These are phyloP conservation scores for Caenorhabditis drosophilae DNA, from an alignment of 2,888 invertebrate genomes.

Conservation along the genomic window DNA sequence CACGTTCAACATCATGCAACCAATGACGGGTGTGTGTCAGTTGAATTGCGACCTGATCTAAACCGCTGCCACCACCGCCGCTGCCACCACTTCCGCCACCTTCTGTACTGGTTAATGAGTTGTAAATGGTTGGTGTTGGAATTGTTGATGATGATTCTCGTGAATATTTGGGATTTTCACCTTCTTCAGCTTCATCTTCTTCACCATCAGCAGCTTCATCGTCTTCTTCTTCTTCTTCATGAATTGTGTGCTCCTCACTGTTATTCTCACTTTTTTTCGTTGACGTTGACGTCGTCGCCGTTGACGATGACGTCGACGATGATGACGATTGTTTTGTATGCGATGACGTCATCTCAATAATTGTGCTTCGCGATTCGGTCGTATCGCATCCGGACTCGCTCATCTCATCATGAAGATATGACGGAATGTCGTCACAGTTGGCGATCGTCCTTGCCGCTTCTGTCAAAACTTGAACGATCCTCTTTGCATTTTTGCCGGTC, in stretches of 20 bases:
- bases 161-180: too few relatives aligned
- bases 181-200: conserved; percentile 38
- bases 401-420: conserved; percentile 21
- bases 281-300: neutral
- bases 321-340: neutral
- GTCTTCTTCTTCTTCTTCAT: conserved; percentile 13
- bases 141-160: conserved; percentile 23
- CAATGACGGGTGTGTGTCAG: conserved; percentile 59
- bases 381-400: conserved; percentile 25
- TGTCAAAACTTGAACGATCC: conserved; percentile 37
- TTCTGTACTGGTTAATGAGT: neutral
- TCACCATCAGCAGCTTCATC: conserved; percentile 22
- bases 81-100: too few relatives aligned
- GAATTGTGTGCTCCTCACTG: too few relatives aligned
- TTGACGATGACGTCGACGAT: neutral
- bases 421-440: conserved; percentile 18
- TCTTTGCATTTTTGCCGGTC: conserved; percentile 35
- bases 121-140: conserved; percentile 5
- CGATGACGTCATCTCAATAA: conserved; percentile 4
- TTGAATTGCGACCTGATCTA: conserved; percentile 28
- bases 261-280: conserved; percentile 1
- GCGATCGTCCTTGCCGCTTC: conserved; percentile 25
- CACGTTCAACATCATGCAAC: conserved; percentile 66
- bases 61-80: too few relatives aligned
- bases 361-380: conserved; percentile 29